A percentile compares a stretch with the other conserved stretches of the same genome.
Evolutionary conservation across 2,888 invertebrate species (phyloP).

Genomic region (Mycalesis mineus): DNA sequence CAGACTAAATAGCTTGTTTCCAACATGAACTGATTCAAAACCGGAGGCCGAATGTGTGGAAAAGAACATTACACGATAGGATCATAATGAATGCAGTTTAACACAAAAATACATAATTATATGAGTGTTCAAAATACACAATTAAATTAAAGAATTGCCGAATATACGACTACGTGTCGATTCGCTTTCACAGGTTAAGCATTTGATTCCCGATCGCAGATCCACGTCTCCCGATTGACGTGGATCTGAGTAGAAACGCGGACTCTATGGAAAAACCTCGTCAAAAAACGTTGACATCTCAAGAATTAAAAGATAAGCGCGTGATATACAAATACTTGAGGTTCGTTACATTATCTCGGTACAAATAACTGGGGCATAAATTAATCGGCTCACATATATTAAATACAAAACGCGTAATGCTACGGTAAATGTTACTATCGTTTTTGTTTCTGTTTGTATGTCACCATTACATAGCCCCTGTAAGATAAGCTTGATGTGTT

Average conservation of each 20-base stretch:
- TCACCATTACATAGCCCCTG: slow-evolving; percentile 54
- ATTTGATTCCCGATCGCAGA: too few species aligned
- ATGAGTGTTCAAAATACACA: too few species aligned
- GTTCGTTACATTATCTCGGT: slow-evolving; percentile 64
- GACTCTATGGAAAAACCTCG: slow-evolving; percentile 16
- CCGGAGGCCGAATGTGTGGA: too few species aligned
- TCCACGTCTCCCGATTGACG: too few species aligned
- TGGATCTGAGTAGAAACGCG: slow-evolving; percentile 2
- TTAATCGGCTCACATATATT: slow-evolving; percentile 63
- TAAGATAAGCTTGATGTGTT: slow-evolving; percentile 30
- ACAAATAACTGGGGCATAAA: slow-evolving; percentile 69
- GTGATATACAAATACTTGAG: slow-evolving; percentile 67
- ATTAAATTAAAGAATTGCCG: too few species aligned
- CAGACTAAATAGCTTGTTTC: too few species aligned
- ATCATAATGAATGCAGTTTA: too few species aligned
- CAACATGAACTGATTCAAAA: too few species aligned
- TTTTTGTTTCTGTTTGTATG: slow-evolving; percentile 54
- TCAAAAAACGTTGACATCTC: slow-evolving; percentile 57
- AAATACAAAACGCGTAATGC: slow-evolving; percentile 67
- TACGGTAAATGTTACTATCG: slow-evolving; percentile 67
- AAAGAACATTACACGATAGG: too few species aligned
- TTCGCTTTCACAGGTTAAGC: too few species aligned
- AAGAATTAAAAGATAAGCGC: slow-evolving; percentile 77
- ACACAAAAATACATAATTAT: too few species aligned
- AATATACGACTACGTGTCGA: too few species aligned